phyloP scores from a whole-genome alignment of 2,888 invertebrate genomes.

The Schrankia costaestrigalis region DNA sequence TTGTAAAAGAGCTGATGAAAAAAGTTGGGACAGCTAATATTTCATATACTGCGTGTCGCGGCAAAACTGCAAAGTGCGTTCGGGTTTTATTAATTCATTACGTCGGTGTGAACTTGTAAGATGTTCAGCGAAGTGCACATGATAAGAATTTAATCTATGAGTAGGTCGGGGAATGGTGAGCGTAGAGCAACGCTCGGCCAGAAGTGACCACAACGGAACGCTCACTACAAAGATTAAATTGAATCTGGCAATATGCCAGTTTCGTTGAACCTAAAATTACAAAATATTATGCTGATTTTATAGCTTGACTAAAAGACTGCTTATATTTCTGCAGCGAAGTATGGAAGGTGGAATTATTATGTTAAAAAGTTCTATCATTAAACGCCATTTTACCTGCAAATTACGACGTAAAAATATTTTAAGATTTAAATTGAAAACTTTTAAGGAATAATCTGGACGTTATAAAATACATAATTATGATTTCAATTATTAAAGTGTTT shows the following conservation, averaged over 20 bases:
- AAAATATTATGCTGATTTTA: slow-evolving; percentile 71
- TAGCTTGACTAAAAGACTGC: slow-evolving; percentile 34
- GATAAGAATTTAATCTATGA: slow-evolving; percentile 51
- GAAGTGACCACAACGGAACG: slow-evolving; percentile 66
- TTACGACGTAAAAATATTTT: too few species aligned
- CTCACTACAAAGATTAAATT: slow-evolving; percentile 70
- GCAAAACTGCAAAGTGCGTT: slow-evolving; percentile 13
- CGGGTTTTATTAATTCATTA: slow-evolving; percentile 26
- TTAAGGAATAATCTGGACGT: too few species aligned
- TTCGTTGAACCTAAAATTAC: slow-evolving; percentile 55
- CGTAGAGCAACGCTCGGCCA: slow-evolving; percentile 39
- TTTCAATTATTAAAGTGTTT: too few species aligned
- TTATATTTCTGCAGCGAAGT: slow-evolving; percentile 12
- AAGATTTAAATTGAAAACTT: too few species aligned
- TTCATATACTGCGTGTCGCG: slow-evolving; percentile 7
- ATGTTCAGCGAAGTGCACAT: slow-evolving; percentile 27
- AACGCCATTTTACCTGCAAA: too few species aligned
- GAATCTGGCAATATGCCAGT: slow-evolving; percentile 60
- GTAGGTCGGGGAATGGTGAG: slow-evolving; percentile 42
- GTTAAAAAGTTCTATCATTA: slow-evolving; percentile 2
- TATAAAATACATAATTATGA: too few species aligned
- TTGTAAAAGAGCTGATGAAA: slow-evolving; percentile 13
- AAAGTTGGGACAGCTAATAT: slow-evolving; percentile 13
- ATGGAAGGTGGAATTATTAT: slow-evolving; percentile 15
- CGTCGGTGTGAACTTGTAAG: slow-evolving; percentile 17